Conservation (phyloP, 2,113 vertebrate species). For the Neogobius melanostomus region DNA sequence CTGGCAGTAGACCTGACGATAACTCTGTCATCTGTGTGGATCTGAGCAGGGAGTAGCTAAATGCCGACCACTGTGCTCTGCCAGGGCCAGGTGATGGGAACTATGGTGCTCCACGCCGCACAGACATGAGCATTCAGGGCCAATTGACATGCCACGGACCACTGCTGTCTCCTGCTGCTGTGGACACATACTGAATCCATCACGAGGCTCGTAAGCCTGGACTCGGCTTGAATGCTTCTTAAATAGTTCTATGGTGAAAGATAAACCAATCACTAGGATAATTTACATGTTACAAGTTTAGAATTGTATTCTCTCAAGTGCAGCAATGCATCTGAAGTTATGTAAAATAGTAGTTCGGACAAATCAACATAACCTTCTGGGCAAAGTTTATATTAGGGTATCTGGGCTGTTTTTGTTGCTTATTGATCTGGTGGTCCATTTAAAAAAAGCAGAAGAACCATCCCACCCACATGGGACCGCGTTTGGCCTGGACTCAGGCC, state of each 20-base stretch:
- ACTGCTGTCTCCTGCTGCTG: conserved; percentile 17
- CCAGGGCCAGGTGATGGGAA: conserved; percentile 54
- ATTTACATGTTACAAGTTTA: too few relatives aligned
- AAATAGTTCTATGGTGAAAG: too few relatives aligned
- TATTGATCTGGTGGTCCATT: neutral
- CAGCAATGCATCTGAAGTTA: too few relatives aligned
- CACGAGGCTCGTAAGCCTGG: neutral
- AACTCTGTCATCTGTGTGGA: too few relatives aligned
- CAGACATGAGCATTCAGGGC: conserved; percentile 38
- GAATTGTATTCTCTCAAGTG: too few relatives aligned
- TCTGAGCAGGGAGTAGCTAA: conserved; percentile 8
- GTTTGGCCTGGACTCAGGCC: conserved; percentile 43
- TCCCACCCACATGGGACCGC: conserved; percentile 29
- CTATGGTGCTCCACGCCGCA: neutral
- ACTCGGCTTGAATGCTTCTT: too few relatives aligned
- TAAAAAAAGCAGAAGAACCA: conserved; percentile 13
- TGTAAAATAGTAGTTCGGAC: too few relatives aligned
- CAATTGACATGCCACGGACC: conserved; percentile 13
- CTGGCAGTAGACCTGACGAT: too few relatives aligned
- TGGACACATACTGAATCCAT: neutral
- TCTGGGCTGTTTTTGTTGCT: neutral
- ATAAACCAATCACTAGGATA: too few relatives aligned
- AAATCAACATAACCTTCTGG: too few relatives aligned
- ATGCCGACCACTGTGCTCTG: conserved; percentile 34
- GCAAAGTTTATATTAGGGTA: too few relatives aligned